Conservation (phyloP, 2,888 invertebrate genomes). For the Cynaeus angustus region DNA sequence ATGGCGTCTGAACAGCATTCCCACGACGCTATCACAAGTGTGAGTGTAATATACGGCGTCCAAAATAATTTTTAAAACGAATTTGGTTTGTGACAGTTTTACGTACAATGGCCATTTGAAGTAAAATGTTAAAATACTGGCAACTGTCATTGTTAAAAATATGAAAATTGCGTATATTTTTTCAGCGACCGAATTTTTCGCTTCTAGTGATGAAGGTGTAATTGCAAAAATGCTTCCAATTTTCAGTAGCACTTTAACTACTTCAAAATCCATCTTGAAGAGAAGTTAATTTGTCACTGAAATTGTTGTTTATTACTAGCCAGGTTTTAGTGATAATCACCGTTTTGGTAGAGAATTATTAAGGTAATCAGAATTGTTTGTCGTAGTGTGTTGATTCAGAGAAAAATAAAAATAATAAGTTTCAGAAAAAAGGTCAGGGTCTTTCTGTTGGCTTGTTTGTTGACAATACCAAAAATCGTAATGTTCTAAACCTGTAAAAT, state of each 20-base stretch:
- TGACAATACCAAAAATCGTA: no score
- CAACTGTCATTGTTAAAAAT: background rate
- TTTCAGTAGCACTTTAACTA: background rate
- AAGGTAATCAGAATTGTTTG: no score
- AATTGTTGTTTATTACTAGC: no score
- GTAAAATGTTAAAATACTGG: background rate
- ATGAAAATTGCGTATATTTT: background rate
- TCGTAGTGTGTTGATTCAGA: no score
- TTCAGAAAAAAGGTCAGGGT: no score
- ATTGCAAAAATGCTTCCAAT: conserved; percentile 1
- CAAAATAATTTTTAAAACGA: conserved; percentile 1
- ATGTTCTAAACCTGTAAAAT: no score
- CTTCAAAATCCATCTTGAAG: background rate
- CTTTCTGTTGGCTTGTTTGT: no score
- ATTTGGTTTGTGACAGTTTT: background rate
- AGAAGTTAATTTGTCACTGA: no score
- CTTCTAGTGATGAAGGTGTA: background rate
- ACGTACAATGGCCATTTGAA: background rate
- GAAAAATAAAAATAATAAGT: no score
- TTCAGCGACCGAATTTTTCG: background rate
- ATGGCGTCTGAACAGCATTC: background rate
- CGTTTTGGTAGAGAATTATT: no score
- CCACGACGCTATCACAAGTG: background rate
- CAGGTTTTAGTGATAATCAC: no score
- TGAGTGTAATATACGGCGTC: background rate